Evolutionary conservation across 2,888 invertebrate species (phyloP), one percentile per base, ranked within the genome.

Genomic region (Leptinotarsa rubiginosa): DNA sequence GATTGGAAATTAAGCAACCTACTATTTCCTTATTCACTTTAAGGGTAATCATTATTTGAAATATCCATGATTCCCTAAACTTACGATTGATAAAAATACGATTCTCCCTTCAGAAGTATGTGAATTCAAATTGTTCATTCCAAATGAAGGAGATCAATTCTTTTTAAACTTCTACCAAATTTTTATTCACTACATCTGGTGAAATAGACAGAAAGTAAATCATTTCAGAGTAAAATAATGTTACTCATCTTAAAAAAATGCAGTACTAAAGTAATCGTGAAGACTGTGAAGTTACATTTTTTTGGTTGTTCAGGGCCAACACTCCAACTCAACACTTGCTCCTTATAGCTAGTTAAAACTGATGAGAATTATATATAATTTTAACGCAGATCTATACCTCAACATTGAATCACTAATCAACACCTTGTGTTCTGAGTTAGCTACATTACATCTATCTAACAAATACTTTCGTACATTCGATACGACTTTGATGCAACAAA

Each of bases 271-370:
- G n/a, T 49, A 13, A 12, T 50, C 52, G 20, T 3, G 49, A 67
- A 25, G 20, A 16, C 7, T 52, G 47, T 65, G 25, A 62, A 22
- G 47, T 50, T 31, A 20, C 54, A 69, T 25, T 66, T 80, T 81
- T 81, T 81, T 81, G 77, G 73, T 81, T 78, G 78, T 76, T 75
- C 59, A 67, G 68, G 69, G 76, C 72, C 68, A 66, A 47, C 70
- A 70, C 54, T 70, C 80, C 67, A 76, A 82, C 83, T 83, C 81
- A 85, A 87, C 86, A 85, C 87, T 87, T 87, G 87, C 87, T 87
- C 87, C 87, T 82, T 87, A 87, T 86, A 86, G 87, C 87, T 87
- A 87, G 86, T 87, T 86, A 74, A 82, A 84, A 81, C 78, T 74
- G 79, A 80, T 75, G 76, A 76, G 73, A 75, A 78, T 81, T 78